Evolutionary conservation across 2,888 invertebrate genomes (phyloP), one percentile per base, ranked within the genome.

Genomic region (Cyclophora albipunctata): DNA sequence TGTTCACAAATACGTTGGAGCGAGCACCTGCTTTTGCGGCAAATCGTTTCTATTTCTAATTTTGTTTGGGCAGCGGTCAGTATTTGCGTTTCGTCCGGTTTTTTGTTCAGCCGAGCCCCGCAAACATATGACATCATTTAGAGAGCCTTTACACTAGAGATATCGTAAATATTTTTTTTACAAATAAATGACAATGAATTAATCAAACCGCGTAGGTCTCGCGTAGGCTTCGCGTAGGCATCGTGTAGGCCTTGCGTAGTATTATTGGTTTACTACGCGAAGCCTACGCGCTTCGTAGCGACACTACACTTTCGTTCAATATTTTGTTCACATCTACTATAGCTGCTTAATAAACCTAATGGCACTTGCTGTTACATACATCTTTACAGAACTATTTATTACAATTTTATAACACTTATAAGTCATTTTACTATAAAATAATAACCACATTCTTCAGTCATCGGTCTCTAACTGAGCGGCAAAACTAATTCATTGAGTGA

Each of bases 21-120:
- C 42, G 51, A 70, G 60, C 82, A 78, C 73, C 77, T 80, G 82
- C 78, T 83, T 83, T 78, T 69, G 60, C 64, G 55, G 67, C 70
- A 70, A 69, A 74, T 56, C 61, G 58, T 52, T 55, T 63, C 66
- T 83, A 80, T 80, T 78, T 78, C 65, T 59, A 62, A 65, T 57
- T 34, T 58, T 60, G 58, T 61, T 63, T 57, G 49, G 58, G 53
- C 55, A 51, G 52, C 58, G 46, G 46, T 45, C 54, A 55, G 47
- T 51, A 60, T 62, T 55, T 58, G 58, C 63, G 60, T 71, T 69
- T 63, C 66, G 72, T 71, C 72, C 72, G 69, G 34, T 70, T 73
- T 71, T 71, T 66, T 60, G 52, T 52, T 46, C 46, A 63, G 69
- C 64, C 68, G 66, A 67, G 66, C 66, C 67, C 70, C 69, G 61